Conservation (phyloP, 2,797 vertebrate species). For the Mus minutoides region DNA sequence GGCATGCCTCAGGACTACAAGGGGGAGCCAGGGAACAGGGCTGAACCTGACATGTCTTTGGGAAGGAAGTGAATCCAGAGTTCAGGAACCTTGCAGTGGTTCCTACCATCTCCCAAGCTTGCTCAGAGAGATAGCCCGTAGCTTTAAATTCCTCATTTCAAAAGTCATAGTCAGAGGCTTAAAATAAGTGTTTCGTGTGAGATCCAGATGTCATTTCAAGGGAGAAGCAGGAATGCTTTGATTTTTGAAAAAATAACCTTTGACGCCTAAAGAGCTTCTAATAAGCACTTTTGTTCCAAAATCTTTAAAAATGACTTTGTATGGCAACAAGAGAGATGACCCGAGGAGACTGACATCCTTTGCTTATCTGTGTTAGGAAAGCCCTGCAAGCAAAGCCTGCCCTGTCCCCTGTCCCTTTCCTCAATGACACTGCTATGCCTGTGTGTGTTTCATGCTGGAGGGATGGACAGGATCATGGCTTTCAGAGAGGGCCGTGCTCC, state of each 20-base stretch:
- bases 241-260: slow-evolving; percentile 82
- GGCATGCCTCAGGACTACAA: background rate
- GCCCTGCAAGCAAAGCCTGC: background rate
- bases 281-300: slow-evolving; percentile 81
- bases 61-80: background rate
- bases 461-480: slow-evolving; percentile 28
- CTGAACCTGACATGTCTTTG: fast-evolving
- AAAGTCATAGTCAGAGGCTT: slow-evolving; percentile 74
- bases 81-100: background rate
- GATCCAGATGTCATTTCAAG: slow-evolving; percentile 82
- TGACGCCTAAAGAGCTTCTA: slow-evolving; percentile 84
- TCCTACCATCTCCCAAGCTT: slow-evolving; percentile 54
- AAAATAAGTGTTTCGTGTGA: slow-evolving; percentile 81
- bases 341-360: slow-evolving; percentile 67
- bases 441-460: slow-evolving; percentile 27
- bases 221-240: slow-evolving; percentile 80
- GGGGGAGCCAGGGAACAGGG: fast-evolving
- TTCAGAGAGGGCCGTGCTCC: slow-evolving; percentile 34
- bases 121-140: slow-evolving; percentile 25
- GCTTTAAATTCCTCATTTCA: slow-evolving; percentile 75
- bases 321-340: slow-evolving; percentile 59
- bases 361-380: slow-evolving; percentile 75
- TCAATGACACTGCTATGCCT: background rate
- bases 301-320: slow-evolving; percentile 81
- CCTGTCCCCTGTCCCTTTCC: slow-evolving; percentile 18